Evolutionary conservation across 2,113 vertebrate species (phyloP).

Genomic region (Helogale parvula): DNA sequence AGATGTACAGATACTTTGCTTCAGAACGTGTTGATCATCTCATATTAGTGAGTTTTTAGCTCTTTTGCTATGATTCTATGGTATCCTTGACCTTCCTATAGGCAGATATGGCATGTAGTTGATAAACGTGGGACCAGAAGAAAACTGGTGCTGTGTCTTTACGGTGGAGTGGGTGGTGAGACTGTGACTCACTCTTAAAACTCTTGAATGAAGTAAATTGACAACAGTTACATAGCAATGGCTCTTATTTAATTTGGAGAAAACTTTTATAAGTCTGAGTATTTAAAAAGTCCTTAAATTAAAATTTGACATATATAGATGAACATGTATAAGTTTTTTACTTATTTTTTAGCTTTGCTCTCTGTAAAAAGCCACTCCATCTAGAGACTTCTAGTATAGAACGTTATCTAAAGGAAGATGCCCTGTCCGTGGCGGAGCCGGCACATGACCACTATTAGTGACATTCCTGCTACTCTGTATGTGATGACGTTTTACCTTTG

Average conservation of each 20-base stretch:
- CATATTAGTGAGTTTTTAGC: neutral
- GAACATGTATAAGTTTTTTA: neutral
- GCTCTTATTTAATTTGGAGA: neutral
- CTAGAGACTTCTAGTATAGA: neutral
- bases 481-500: slow-evolving; percentile 6
- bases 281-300: neutral
- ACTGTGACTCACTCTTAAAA: neutral
- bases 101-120: neutral
- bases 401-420: neutral
- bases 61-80: neutral
- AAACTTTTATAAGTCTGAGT: neutral
- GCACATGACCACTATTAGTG: neutral
- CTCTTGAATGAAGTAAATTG: neutral
- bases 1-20: neutral
- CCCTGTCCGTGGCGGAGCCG: neutral
- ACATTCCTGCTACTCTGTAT: neutral
- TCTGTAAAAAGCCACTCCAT: neutral
- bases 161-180: neutral
- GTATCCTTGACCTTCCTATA: neutral
- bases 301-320: neutral
- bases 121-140: neutral
- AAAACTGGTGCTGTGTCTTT: neutral
- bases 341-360: slow-evolving; percentile 25
- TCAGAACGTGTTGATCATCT: neutral
- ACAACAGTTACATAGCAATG: neutral